phyloP scores from a whole-genome alignment of 2,888 invertebrate genomes.

The Netelia virgata region DNA sequence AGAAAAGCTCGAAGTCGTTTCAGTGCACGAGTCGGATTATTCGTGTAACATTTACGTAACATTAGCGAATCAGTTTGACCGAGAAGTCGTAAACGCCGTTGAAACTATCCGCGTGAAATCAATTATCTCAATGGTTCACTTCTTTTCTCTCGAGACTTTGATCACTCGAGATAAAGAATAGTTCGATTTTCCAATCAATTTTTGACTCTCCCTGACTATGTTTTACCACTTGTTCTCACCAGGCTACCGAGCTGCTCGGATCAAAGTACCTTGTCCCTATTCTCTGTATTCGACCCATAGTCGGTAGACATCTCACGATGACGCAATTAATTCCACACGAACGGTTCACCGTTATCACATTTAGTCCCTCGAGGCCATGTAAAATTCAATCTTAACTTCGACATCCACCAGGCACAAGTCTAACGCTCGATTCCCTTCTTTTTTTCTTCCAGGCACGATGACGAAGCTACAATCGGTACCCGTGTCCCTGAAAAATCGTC shows the following conservation, averaged over 20 bases:
- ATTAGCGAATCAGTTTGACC: constrained; percentile 44
- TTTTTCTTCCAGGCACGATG: constrained; percentile 86
- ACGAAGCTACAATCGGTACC: constrained; percentile 89
- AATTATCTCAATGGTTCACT: constrained; percentile 19
- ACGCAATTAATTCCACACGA: background rate
- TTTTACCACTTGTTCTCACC: too few species aligned
- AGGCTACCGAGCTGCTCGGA: too few species aligned
- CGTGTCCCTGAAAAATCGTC: constrained; percentile 91
- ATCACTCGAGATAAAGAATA: constrained; percentile 1
- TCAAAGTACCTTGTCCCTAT: too few species aligned
- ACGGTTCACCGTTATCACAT: background rate
- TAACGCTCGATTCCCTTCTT: background rate
- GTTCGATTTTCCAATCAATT: background rate
- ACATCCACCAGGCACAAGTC: background rate
- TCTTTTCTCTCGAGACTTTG: constrained; percentile 23
- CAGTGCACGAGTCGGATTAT: constrained; percentile 3
- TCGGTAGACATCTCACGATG: background rate
- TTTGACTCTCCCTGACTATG: background rate
- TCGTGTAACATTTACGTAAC: constrained; percentile 46
- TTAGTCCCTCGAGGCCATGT: background rate
- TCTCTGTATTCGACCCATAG: too few species aligned
- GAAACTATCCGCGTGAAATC: constrained; percentile 8
- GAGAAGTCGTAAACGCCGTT: constrained; percentile 32
- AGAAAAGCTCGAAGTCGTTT: constrained; percentile 13
- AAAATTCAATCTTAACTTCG: background rate